Evolutionary conservation across 1,140 invertebrate species (phyloP).

Genomic region (Drosophila nasuta): DNA sequence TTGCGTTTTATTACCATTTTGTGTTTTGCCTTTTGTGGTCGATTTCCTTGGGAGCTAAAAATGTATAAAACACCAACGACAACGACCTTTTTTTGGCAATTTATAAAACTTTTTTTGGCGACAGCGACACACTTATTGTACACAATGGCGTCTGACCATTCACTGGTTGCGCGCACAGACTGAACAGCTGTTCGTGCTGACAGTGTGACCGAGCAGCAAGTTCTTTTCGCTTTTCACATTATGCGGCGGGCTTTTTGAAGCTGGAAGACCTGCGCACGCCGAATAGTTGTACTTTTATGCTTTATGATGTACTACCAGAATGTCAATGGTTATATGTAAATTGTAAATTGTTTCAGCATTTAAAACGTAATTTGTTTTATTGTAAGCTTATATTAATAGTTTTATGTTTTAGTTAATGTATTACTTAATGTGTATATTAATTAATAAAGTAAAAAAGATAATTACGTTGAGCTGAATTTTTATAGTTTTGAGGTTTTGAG

Average conservation of each 20-base stretch:
- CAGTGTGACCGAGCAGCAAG: conserved; percentile 11
- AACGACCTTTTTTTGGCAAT: conserved; percentile 39
- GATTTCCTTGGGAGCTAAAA: conserved; percentile 45
- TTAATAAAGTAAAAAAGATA: no score
- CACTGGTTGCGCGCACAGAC: conserved; percentile 24
- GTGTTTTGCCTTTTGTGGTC: conserved; percentile 32
- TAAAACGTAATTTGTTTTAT: no score
- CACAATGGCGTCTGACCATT: conserved; percentile 52
- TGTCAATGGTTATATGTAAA: no score
- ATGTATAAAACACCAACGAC: conserved; percentile 40
- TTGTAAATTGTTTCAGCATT: no score
- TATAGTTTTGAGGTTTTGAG: no score
- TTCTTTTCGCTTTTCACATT: neutral
- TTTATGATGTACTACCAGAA: no score
- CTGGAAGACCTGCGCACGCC: neutral
- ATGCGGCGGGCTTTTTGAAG: conserved; percentile 6
- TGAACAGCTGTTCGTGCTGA: conserved; percentile 28
- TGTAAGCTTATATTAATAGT: no score
- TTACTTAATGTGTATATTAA: no score
- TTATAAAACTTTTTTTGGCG: conserved; percentile 48
- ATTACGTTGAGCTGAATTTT: no score
- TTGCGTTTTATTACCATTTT: conserved; percentile 46
- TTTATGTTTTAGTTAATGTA: no score
- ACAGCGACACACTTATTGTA: conserved; percentile 51
- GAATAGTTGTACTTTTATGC: no score